A percentile compares a stretch with the other conserved stretches of the same genome.
Evolutionary conservation across 2,113 vertebrate species (phyloP).

Genomic region (Scopus umbretta): DNA sequence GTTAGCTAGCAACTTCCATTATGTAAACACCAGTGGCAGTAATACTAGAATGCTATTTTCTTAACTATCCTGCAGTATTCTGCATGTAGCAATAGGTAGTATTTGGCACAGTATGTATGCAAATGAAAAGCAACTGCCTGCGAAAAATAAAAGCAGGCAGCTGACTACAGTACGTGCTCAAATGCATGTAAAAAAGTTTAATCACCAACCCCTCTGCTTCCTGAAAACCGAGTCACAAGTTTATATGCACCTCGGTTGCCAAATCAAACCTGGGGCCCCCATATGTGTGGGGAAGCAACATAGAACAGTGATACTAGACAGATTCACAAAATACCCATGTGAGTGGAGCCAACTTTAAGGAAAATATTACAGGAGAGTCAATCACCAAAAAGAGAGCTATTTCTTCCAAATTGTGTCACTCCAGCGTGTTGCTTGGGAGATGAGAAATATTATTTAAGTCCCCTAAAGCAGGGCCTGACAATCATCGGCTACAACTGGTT

Average conservation of each 20-base stretch:
- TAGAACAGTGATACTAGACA: accelerated
- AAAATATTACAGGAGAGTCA: background rate
- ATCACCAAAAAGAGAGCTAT: background rate
- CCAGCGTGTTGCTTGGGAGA: background rate
- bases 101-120: background rate
- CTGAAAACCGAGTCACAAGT: background rate
- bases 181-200: background rate
- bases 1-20: background rate
- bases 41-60: background rate
- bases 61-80: background rate
- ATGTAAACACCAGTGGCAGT: background rate
- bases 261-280: background rate
- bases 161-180: slow-evolving; percentile 1
- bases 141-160: background rate
- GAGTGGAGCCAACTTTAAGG: background rate
- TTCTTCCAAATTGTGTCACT: background rate
- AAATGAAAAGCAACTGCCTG: background rate
- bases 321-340: accelerated
- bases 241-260: background rate
- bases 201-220: background rate
- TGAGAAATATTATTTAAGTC: background rate
- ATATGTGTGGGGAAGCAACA: accelerated
- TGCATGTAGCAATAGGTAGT: background rate
- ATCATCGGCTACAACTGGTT: background rate
- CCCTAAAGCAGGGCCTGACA: background rate